These are phyloP conservation scores for Tursiops truncatus DNA, from an alignment of 2,113 vertebrate species.

Conservation along the genomic window DNA sequence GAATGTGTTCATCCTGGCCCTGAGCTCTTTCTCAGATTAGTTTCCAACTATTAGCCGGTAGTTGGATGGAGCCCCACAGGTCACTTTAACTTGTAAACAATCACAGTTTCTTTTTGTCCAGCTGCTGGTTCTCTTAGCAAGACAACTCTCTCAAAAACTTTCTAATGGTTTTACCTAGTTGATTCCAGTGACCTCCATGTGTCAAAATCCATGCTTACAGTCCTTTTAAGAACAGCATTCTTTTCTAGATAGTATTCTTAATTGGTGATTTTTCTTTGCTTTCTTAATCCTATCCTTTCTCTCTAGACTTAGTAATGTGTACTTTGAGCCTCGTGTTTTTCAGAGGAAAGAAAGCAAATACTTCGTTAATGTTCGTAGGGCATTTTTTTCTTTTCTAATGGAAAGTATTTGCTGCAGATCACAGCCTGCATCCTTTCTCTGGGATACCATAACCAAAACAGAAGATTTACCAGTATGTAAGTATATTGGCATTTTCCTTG, in stretches of 20 bases:
- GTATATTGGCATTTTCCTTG: not conserved
- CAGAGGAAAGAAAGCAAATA: not conserved
- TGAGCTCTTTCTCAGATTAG: not conserved
- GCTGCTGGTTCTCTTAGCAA: not conserved
- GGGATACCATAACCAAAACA: not conserved
- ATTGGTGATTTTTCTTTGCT: not conserved
- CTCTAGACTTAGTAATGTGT: not conserved
- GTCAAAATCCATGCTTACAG: not conserved
- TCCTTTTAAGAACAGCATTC: not conserved
- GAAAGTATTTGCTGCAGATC: not conserved
- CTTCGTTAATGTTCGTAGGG: not conserved
- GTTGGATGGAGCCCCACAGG: accelerated
- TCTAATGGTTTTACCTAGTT: not conserved
- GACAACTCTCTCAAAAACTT: not conserved
- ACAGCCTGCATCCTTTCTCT: not conserved
- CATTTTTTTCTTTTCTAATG: not conserved
- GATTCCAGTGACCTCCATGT: not conserved
- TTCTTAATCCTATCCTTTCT: not conserved
- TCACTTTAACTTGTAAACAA: not conserved
- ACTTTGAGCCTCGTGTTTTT: not conserved
- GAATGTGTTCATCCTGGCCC: not conserved
- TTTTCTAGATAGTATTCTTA: not conserved
- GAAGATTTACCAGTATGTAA: not conserved
- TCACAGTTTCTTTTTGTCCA: not conserved
- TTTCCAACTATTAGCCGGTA: no score